Evolutionary conservation across 2,888 invertebrate species (phyloP), one percentile per base, ranked within the genome.

Genomic region (Pterobdella sp.): DNA sequence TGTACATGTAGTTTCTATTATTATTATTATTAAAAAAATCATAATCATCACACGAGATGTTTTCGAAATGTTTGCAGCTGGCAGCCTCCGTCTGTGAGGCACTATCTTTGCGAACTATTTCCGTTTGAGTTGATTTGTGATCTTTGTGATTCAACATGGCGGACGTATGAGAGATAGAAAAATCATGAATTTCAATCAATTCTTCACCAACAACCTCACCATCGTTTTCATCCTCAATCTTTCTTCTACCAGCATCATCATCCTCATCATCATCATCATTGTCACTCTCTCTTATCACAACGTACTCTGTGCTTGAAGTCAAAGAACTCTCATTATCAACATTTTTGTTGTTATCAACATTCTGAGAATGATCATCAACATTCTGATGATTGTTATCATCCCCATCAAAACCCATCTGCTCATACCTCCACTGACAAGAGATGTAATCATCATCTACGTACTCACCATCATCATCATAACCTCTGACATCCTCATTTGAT

Each of bases 251-350:
- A 35, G 26, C 65, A 7, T 29, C 35, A 34, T 4, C 34, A 7
- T 65, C 35, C 4, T 31, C 32, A 22, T 29, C 35, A 65, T 29
- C 4, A 18, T 22, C 7, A 68, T 68, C n/a, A 4, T 10, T 3
- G 7, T 42, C 92, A 64, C 29, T 14, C 3, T 29, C 67, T 34
- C 67, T 35, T 14, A 7, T 67, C 3, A 7, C 22, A 67, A 10
- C 34, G n/a, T 22, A 10, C 4, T 26, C 3, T 35, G 10, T 35
- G 35, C 35, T 10, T 10, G 7, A 31, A 10, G 7, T 32, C 3
- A 32, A 34, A 32, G 14, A 29, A 67, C 22, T 7, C 10, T 29
- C 22, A 37, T 37, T 35, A 32, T 34, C 67, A 35, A 10, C n/a
- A 32, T 67, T 35, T 22, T 7, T 35, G 22, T 31, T 35, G 67